Evolutionary conservation across 2,113 vertebrate genomes (phyloP).

Genomic region (Laticauda laticaudata): DNA sequence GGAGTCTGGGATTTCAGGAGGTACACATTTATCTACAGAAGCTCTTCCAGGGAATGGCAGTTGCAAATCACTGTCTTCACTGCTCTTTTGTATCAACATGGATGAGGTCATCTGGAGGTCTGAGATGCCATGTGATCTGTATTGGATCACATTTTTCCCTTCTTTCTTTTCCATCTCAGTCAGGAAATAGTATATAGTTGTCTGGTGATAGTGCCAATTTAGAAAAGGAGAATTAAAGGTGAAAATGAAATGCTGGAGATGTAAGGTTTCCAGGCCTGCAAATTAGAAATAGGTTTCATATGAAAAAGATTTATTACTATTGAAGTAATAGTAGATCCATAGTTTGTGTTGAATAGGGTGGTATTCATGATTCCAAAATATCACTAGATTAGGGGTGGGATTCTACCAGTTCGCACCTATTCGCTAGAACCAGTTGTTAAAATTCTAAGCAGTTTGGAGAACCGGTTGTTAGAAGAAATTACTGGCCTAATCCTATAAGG

Average conservation of each 20-base stretch:
- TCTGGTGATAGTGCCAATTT: not conserved
- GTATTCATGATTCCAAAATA: not conserved
- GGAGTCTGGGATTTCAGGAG: not conserved
- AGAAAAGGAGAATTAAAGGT: not conserved
- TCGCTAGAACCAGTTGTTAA: no score
- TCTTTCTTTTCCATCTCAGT: not conserved
- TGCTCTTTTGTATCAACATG: not conserved
- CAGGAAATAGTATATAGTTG: not conserved
- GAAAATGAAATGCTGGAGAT: not conserved
- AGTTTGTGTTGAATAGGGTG: not conserved
- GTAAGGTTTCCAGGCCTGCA: not conserved
- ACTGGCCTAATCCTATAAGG: no score
- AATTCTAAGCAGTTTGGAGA: no score
- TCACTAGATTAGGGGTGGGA: not conserved
- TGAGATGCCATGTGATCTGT: not conserved
- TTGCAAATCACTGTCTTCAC: not conserved
- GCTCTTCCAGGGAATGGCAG: not conserved
- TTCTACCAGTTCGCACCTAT: no score
- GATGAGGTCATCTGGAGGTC: not conserved
- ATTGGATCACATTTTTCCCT: not conserved
- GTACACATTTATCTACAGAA: not conserved
- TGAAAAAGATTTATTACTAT: not conserved
- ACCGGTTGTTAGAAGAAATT: no score
- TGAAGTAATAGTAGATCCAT: not conserved
- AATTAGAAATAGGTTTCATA: not conserved